These are phyloP conservation scores for Lepisosteus oculatus DNA, from an alignment of 2,113 vertebrate species.

Conservation along the genomic window DNA sequence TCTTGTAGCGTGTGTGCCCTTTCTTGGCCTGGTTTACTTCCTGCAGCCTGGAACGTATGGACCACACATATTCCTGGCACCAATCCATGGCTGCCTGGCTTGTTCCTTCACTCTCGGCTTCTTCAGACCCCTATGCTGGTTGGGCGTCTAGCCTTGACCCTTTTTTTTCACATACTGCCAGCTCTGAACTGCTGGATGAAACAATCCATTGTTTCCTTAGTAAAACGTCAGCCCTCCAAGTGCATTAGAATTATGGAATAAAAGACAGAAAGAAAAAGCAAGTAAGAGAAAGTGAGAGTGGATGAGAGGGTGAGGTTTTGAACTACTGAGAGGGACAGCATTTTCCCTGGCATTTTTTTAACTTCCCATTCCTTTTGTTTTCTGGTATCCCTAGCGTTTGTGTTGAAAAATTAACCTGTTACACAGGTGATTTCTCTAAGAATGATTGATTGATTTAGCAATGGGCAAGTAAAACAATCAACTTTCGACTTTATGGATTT, in stretches of 20 bases:
- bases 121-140: slow-evolving; percentile 44
- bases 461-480: too few relatives aligned
- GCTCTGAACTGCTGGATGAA: slow-evolving; percentile 51
- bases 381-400: too few relatives aligned
- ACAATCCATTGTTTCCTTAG: slow-evolving; percentile 64
- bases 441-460: too few relatives aligned
- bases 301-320: neutral
- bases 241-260: slow-evolving; percentile 53
- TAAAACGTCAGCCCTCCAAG: slow-evolving; percentile 46
- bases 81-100: slow-evolving; percentile 64
- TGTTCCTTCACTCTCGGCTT: slow-evolving; percentile 28
- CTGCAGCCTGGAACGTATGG: slow-evolving; percentile 66
- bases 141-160: slow-evolving; percentile 43
- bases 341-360: neutral
- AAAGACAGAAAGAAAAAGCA: slow-evolving; percentile 46
- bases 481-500: too few relatives aligned
- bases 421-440: too few relatives aligned
- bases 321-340: neutral
- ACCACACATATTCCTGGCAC: slow-evolving; percentile 76
- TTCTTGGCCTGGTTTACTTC: slow-evolving; percentile 63
- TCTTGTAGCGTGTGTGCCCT: slow-evolving; percentile 42
- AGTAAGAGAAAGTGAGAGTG: neutral
- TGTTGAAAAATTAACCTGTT: too few relatives aligned
- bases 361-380: too few relatives aligned
- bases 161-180: slow-evolving; percentile 36